phyloP scores from a whole-genome alignment of 2,113 vertebrate species.

The Oncorhynchus tshawytscha region DNA sequence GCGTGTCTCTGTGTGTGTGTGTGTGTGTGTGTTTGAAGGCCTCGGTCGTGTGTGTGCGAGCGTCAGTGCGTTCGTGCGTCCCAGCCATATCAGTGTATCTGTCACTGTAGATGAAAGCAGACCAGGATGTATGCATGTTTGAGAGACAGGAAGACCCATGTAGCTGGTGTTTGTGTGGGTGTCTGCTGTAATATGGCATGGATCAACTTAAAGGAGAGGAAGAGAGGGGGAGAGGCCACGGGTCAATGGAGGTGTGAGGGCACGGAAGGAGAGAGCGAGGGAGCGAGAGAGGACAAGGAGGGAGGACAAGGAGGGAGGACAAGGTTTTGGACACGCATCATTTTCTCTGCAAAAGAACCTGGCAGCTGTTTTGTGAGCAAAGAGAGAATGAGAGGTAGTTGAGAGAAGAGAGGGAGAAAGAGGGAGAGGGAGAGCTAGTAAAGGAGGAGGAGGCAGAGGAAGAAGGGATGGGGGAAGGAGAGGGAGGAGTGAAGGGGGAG shows the following conservation, averaged over 20 bases:
- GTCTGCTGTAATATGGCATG: constrained; percentile 10
- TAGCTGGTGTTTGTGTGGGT: constrained; percentile 1
- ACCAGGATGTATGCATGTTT: not conserved
- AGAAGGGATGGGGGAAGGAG: not conserved
- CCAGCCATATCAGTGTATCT: constrained; percentile 1
- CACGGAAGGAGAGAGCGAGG: constrained; percentile 26
- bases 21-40: not conserved
- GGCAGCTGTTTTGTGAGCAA: constrained; percentile 66
- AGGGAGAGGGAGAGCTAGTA: not conserved
- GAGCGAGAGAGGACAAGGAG: not conserved
- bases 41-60: not conserved
- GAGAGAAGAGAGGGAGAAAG: constrained; percentile 11
- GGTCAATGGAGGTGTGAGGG: constrained; percentile 39
- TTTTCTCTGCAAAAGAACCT: constrained; percentile 65
- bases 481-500: constrained; percentile 14
- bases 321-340: constrained; percentile 63
- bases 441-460: not conserved
- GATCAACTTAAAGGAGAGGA: constrained; percentile 20
- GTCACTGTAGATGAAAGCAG: not conserved
- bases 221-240: constrained; percentile 35
- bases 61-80: not conserved
- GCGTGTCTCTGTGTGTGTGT: not conserved
- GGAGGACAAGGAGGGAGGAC: constrained; percentile 28
- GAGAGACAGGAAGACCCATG: constrained; percentile 31
- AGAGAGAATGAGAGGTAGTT: constrained; percentile 8